Base-by-base conservation (phyloP, 2,888 invertebrate genomes). In the Hydropsyche betteni region DNA sequence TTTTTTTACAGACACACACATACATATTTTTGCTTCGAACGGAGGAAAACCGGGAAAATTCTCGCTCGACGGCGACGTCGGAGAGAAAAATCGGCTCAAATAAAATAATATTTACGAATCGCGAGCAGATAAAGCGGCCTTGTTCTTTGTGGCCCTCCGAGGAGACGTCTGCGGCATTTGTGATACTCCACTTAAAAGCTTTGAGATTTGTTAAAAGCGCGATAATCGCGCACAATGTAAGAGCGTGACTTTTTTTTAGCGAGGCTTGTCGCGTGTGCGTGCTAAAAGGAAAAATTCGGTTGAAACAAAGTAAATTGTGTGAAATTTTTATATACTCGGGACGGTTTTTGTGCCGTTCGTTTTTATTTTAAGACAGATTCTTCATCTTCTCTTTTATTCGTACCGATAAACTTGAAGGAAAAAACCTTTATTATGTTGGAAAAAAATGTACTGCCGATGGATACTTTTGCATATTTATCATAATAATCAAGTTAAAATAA, bases 131-230 rank as follows among this genome's bases (percentile, higher is more conserved):
- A 58, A 58, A 58, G 24, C 58, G 58, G 16, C 58, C 58, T 69
- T 69, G 44, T 69, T 69, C 16, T 69, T 69, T 69, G 44, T 69
- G 38, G 44, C 44, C 44, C 44, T 69, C 69, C 10, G 44, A n/a
- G 24, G 69, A 44, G 69, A 69, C 69, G 70, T 70, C 38, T 53
- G 51, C 44, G 44, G 55, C 51, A 70, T 70, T 70, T 34, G 70
- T 70, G 51, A 70, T 53, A 53, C 53, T 70, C 51, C 51, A 53
- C 70, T 70, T 53, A 70, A 70, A 70, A 70, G 53, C 70, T 70
- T 70, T 70, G 70, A 70, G 70, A 70, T 70, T 70, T 70, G 70
- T 53, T 52, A 53, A 50, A 70, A 70, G 51, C 38, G 55, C 38
- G 55, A 70, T 70, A 70, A 70, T 70, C 53, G 44, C 36, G 34